A percentile compares a stretch with the other conserved stretches of the same genome.
These are phyloP conservation scores for Acronicta psi DNA, from an alignment of 2,888 invertebrate genomes.

Conservation along the genomic window DNA sequence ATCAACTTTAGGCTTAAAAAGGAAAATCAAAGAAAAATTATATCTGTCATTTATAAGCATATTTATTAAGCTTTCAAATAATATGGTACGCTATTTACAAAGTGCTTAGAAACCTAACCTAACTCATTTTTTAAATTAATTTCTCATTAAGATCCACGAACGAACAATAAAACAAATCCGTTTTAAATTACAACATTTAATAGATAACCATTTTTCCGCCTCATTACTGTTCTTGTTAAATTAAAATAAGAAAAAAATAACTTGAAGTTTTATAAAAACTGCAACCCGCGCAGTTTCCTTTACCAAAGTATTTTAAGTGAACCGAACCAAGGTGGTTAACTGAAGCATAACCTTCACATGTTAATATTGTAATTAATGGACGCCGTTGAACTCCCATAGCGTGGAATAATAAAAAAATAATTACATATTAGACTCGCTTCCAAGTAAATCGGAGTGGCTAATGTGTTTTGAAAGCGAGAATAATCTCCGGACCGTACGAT, in stretches of 20 bases:
- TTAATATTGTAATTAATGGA: constrained; percentile 81
- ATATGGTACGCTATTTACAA: background rate
- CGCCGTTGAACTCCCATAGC: constrained; percentile 76
- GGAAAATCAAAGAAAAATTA: background rate
- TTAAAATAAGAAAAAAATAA: constrained; percentile 20
- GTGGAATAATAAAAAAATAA: constrained; percentile 81
- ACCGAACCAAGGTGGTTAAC: constrained; percentile 61
- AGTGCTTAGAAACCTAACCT: background rate
- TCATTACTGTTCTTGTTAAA: constrained; percentile 37
- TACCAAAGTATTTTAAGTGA: constrained; percentile 50
- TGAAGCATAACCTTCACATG: constrained; percentile 77
- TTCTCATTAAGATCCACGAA: constrained; percentile 25
- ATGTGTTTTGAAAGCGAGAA: constrained; percentile 68
- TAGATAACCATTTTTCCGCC: constrained; percentile 48
- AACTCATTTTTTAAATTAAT: background rate
- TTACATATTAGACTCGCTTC: constrained; percentile 73
- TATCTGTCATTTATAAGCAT: background rate
- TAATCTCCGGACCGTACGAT: constrained; percentile 52
- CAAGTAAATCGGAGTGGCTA: constrained; percentile 69
- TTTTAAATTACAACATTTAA: constrained; percentile 35
- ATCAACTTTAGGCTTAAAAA: background rate
- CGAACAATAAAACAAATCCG: constrained; percentile 18
- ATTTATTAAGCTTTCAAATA: background rate
- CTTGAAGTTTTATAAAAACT: constrained; percentile 26
- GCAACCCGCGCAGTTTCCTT: constrained; percentile 34